These are phyloP conservation scores for Microplitis deprimator DNA, from an alignment of 2,888 invertebrate genomes.

Conservation along the genomic window DNA sequence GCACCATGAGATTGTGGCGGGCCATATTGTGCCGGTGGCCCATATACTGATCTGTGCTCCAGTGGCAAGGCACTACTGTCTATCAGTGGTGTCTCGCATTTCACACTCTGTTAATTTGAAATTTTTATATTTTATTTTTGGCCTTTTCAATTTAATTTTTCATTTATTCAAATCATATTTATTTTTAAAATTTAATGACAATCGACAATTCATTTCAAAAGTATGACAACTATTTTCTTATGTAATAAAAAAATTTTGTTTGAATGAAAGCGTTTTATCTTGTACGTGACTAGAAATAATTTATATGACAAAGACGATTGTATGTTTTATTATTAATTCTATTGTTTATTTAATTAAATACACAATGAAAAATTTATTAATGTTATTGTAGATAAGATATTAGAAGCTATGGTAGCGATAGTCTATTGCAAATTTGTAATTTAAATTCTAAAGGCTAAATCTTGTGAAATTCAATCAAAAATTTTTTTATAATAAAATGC, in stretches of 20 bases:
- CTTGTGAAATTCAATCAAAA: not conserved
- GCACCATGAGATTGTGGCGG: constrained; percentile 74
- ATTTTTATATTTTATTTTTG: not conserved
- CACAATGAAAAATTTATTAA: not conserved
- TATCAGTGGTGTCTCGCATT: constrained; percentile 83
- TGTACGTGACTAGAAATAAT: not conserved
- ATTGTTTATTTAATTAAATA: not conserved
- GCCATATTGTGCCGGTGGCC: constrained; percentile 70
- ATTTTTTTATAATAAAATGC: not conserved
- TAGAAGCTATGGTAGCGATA: too few relatives aligned
- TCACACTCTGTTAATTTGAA: constrained; percentile 78
- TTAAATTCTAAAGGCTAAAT: not conserved
- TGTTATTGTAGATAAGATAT: too few relatives aligned
- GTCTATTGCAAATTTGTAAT: not conserved
- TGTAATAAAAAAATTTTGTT: not conserved
- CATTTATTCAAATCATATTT: not conserved
- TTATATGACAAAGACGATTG: not conserved
- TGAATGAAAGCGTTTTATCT: constrained; percentile 11
- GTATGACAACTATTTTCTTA: not conserved
- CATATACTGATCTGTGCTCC: constrained; percentile 85
- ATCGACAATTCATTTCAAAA: not conserved
- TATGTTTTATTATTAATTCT: not conserved
- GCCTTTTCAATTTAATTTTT: not conserved
- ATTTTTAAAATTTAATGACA: too few relatives aligned
- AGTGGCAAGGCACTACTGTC: constrained; percentile 87